These are phyloP conservation scores for Eulemur rubriventer DNA, from an alignment of 2,797 vertebrate genomes.

Conservation along the genomic window DNA sequence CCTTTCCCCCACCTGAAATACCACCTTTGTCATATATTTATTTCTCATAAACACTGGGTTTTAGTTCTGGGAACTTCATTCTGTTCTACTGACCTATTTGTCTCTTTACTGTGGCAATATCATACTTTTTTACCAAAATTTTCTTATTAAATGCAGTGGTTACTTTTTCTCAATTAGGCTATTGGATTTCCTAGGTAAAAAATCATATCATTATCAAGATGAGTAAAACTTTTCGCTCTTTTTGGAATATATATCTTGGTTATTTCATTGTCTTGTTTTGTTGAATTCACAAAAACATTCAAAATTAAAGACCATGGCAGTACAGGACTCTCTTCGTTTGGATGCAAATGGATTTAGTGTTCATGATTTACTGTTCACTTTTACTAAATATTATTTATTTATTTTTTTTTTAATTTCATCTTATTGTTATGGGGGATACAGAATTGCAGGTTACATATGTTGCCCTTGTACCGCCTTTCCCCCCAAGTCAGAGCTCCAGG, in stretches of 20 bases:
- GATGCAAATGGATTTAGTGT: not conserved
- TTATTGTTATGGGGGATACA: no score
- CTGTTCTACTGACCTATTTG: not conserved
- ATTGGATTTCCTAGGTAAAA: not conserved
- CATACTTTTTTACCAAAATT: conserved; percentile 8
- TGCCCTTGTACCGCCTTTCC: no score
- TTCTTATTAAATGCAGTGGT: not conserved
- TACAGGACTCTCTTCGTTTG: not conserved
- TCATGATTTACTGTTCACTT: not conserved
- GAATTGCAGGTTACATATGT: no score
- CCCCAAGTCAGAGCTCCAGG: no score
- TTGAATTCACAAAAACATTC: not conserved
- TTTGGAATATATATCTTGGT: not conserved
- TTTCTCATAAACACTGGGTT: not conserved
- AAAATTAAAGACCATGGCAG: not conserved
- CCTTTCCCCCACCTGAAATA: not conserved
- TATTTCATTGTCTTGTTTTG: conserved; percentile 20
- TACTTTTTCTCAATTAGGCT: conserved; percentile 3
- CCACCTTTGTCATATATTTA: not conserved
- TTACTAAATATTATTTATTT: not conserved
- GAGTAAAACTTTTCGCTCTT: not conserved
- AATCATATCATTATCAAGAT: not conserved
- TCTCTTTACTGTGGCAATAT: not conserved
- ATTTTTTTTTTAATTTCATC: no score
- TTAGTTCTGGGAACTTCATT: not conserved